phyloP scores from a whole-genome alignment of 2,888 invertebrate species.

The Drosophila tanythrix region DNA sequence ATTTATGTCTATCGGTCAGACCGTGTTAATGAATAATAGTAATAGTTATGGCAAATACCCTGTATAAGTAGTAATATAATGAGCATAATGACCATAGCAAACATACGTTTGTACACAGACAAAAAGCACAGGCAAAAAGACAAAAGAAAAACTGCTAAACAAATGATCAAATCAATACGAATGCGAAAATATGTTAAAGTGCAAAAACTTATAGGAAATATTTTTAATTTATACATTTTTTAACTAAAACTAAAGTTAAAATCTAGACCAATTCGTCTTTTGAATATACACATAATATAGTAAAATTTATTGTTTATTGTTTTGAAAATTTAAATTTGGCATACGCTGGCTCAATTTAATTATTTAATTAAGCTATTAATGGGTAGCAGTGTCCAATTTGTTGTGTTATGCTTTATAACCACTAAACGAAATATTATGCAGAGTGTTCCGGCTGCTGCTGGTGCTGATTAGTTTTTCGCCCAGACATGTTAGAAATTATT shows the following conservation, averaged over 20 bases:
- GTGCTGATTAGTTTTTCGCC: slow-evolving; percentile 53
- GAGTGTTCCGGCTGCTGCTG: slow-evolving; percentile 14
- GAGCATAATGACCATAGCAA: neutral
- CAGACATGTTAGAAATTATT: slow-evolving; percentile 54
- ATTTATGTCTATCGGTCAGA: slow-evolving; percentile 37
- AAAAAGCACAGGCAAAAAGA: neutral
- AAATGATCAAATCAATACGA: neutral
- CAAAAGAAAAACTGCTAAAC: neutral
- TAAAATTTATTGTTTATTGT: neutral
- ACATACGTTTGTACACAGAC: neutral
- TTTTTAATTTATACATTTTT: neutral
- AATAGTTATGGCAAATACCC: slow-evolving; percentile 50
- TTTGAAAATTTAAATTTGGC: neutral
- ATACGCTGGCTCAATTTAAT: neutral
- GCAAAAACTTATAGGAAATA: neutral
- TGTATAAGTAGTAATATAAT: neutral
- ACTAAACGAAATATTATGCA: slow-evolving; percentile 8
- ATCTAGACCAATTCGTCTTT: neutral
- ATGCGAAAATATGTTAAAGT: too few species aligned
- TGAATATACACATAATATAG: neutral
- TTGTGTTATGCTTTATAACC: neutral
- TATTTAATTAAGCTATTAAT: neutral
- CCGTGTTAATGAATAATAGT: slow-evolving; percentile 63
- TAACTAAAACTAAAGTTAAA: neutral
- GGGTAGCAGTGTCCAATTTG: slow-evolving; percentile 1